Evolutionary conservation across 2,797 vertebrate species (phyloP), one percentile per base, ranked within the genome.

Genomic region (Gallirallus australis): DNA sequence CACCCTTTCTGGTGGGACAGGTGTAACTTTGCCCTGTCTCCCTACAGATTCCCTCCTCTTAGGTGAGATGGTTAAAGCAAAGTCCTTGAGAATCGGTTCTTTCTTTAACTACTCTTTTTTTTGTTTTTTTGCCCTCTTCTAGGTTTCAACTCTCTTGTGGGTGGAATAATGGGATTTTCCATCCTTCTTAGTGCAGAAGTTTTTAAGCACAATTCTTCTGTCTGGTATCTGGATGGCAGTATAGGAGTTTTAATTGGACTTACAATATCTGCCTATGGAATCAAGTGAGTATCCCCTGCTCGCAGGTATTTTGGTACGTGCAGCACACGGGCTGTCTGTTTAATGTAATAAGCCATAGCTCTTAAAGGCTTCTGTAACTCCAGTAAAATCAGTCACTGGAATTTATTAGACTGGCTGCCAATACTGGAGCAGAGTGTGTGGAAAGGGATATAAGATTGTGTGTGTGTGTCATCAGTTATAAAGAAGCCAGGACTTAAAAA

Each of bases 81-180:
- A 45, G 60, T 28, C 33, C 45, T 59, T 35, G 25, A 89, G 68
- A n/a, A 33, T 27, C 35, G 25, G 0, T 65, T 94, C 50, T 31
- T 65, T 52, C 31, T 75, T 75, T 92, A 28, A 85, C 47, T 23
- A 48, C 21, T 48, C 77, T n/a, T n/a, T 50, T 27, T 24, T 70
- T 45, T 28, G 35, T 37, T 37, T 37, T 37, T 37, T 11, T 11
- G 37, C 37, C 54, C 11, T 45, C 15, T 95, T 97, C n/a, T 94
- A 99, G 99, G 98, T 75, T 99, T 99, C 96, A 99, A 99, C 98
- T 99, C 99, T 86, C 96, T 99, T 75, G 99, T 99, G 56, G 99
- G 99, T 11, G 99, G 99, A 7, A 95, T 99, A 92, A 99, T 99
- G 99, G 99, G 99, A 72, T 99, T 99, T 98, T 99, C 99, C 83